Percentiles rank a stretch among this genome's conserved stretches.
phyloP scores from a whole-genome alignment of 2,888 invertebrate species.

The Polylopha cassiicola region DNA sequence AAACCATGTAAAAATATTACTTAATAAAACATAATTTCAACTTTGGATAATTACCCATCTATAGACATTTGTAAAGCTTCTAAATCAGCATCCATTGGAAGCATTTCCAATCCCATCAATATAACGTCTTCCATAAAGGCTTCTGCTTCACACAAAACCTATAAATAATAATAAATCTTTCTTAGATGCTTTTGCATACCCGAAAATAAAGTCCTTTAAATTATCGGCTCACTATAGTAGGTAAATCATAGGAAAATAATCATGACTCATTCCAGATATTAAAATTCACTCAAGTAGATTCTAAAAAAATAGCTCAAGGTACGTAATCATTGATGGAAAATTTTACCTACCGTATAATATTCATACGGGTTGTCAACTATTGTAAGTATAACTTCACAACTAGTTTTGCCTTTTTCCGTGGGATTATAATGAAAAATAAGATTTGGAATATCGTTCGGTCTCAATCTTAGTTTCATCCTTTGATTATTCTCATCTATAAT shows the following conservation, averaged over 20 bases:
- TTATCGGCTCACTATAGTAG: too few species aligned
- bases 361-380: constrained; percentile 64
- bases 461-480: constrained; percentile 38
- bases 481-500: constrained; percentile 44
- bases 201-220: too few species aligned
- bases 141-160: constrained; percentile 66
- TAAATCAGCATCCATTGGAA: constrained; percentile 60
- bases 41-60: constrained; percentile 35
- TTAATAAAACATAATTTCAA: too few species aligned
- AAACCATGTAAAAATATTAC: too few species aligned
- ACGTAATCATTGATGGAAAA: not conserved
- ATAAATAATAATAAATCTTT: constrained; percentile 17
- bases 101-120: constrained; percentile 61
- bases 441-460: constrained; percentile 44
- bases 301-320: constrained; percentile 1
- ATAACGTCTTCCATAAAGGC: constrained; percentile 69
- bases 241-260: too few species aligned
- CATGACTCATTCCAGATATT: too few species aligned
- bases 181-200: not conserved
- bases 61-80: constrained; percentile 40
- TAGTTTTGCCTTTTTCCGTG: constrained; percentile 49
- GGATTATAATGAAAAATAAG: constrained; percentile 55
- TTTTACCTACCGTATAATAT: constrained; percentile 49
- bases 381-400: constrained; percentile 52
- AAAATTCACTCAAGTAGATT: too few species aligned